These are phyloP conservation scores for Oscheius sp. DNA, from an alignment of 2,888 invertebrate species.

Conservation along the genomic window DNA sequence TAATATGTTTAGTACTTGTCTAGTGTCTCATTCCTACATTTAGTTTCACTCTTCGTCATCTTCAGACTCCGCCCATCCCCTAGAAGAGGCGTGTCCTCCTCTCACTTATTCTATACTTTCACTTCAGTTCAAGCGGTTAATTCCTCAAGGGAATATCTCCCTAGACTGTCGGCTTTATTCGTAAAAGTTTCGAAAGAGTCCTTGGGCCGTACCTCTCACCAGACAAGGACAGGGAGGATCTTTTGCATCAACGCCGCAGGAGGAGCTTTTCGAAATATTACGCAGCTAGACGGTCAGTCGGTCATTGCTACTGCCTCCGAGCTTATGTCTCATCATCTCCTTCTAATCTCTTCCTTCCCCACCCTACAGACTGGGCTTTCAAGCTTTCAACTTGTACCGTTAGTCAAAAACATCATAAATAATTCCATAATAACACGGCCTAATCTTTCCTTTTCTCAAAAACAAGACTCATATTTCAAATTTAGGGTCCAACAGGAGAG, in stretches of 20 bases:
- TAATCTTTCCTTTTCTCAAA: neutral
- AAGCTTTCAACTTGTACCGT: no score
- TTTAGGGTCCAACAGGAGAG: slow-evolving; percentile 10
- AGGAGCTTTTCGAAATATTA: neutral
- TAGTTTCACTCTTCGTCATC: neutral
- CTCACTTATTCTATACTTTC: slow-evolving; percentile 5
- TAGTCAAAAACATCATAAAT: slow-evolving; percentile 1
- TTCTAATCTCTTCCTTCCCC: neutral
- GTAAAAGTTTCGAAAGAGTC: no score
- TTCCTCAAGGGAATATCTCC: neutral
- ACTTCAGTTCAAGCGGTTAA: slow-evolving; percentile 15
- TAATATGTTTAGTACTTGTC: neutral
- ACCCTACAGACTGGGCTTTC: no score
- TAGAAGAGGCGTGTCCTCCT: slow-evolving; percentile 2
- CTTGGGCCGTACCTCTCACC: no score
- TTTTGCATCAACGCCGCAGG: neutral
- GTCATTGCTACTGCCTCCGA: neutral
- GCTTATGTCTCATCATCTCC: neutral
- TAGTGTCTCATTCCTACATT: neutral
- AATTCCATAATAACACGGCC: neutral
- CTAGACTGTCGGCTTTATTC: neutral
- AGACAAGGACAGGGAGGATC: no score
- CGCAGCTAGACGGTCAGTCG: neutral
- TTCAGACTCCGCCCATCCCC: slow-evolving; percentile 8
- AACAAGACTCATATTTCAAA: neutral